Conservation (phyloP, 2,113 vertebrate genomes). For the Mustela nigripes region DNA sequence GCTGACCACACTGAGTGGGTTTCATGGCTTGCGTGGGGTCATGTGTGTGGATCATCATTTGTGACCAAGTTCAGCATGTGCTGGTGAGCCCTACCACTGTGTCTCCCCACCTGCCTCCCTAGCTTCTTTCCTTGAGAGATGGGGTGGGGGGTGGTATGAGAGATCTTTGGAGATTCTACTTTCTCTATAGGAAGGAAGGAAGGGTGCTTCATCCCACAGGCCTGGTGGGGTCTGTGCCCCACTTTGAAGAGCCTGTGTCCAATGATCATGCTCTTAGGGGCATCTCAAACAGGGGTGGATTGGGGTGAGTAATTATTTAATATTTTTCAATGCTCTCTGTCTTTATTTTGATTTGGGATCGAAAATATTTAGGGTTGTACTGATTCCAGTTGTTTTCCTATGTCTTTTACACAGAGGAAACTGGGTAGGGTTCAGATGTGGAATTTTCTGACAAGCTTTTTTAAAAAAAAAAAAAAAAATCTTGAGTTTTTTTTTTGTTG, state of each 20-base stretch:
- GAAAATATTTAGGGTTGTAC: background rate
- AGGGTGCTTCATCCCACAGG: background rate
- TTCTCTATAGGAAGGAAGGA: background rate
- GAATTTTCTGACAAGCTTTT: background rate
- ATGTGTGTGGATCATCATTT: no score
- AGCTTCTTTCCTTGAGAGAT: background rate
- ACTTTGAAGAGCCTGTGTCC: background rate
- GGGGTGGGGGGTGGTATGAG: background rate
- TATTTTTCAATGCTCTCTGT: background rate
- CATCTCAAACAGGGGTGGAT: background rate
- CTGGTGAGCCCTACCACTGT: background rate
- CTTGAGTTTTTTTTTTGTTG: background rate
- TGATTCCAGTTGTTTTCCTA: background rate
- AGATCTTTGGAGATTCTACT: background rate
- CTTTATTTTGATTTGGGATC: conserved; percentile 29
- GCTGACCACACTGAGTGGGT: no score
- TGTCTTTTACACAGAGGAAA: background rate
- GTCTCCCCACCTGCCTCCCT: background rate
- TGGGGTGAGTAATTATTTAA: background rate
- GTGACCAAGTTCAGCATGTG: background rate
- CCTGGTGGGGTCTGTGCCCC: background rate
- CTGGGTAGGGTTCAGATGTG: background rate
- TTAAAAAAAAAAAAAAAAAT: no score
- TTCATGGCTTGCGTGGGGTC: background rate
- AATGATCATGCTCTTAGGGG: no score